phyloP scores from a whole-genome alignment of 2,797 vertebrate species.

The Scolopax bukidnonensis region DNA sequence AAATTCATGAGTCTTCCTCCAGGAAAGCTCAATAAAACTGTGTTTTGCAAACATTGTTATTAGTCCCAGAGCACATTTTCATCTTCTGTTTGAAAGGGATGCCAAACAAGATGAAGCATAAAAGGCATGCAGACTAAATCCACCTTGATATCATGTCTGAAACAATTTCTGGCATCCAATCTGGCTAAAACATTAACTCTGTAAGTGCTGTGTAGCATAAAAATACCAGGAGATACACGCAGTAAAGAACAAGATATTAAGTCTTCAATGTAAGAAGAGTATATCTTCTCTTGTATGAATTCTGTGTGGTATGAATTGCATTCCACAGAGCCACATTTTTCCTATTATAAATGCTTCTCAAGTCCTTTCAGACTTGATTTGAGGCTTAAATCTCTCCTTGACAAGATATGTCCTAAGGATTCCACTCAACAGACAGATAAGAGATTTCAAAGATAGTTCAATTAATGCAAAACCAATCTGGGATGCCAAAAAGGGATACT shows the following conservation, averaged over 20 bases:
- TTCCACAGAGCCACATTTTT: neutral
- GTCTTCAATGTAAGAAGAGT: neutral
- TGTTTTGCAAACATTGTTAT: neutral
- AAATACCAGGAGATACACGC: neutral
- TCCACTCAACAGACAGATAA: neutral
- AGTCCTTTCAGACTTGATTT: neutral
- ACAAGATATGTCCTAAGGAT: accelerated
- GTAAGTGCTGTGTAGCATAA: neutral
- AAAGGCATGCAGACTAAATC: neutral
- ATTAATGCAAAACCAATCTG: neutral
- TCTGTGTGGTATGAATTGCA: neutral
- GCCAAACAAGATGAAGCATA: neutral
- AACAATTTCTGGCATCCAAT: neutral
- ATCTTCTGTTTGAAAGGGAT: neutral
- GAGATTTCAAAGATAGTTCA: neutral
- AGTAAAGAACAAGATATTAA: neutral
- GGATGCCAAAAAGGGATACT: neutral
- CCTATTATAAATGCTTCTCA: neutral
- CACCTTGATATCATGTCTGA: neutral
- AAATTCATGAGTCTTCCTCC: neutral
- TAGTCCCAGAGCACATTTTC: neutral
- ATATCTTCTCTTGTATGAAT: neutral
- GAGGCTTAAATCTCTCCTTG: neutral
- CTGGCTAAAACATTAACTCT: neutral
- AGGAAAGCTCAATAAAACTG: neutral